Conservation (phyloP, 2,888 invertebrate species). For the Tetropium fuscum region DNA sequence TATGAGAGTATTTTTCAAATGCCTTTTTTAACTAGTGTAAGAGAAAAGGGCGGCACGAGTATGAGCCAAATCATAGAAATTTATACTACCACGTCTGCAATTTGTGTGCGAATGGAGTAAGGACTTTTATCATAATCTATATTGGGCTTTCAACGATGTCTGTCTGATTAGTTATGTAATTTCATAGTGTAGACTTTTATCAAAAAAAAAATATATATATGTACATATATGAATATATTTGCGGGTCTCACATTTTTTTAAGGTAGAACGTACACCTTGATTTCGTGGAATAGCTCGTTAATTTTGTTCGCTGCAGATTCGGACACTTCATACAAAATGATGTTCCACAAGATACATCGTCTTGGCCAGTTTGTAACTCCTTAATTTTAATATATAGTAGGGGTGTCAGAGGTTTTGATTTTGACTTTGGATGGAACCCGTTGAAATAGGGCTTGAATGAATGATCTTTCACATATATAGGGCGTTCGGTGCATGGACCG, state of each 20-base stretch:
- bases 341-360: no score
- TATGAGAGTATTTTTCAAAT: slow-evolving; percentile 63
- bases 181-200: slow-evolving; percentile 19
- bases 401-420: no score
- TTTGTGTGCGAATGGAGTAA: slow-evolving; percentile 20
- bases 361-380: no score
- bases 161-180: slow-evolving; percentile 49
- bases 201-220: slow-evolving; percentile 4
- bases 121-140: slow-evolving; percentile 44
- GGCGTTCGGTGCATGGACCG: no score
- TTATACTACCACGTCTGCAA: slow-evolving; percentile 34
- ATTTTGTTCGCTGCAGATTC: slow-evolving; percentile 15
- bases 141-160: slow-evolving; percentile 53
- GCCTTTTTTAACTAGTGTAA: slow-evolving; percentile 57
- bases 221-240: no score
- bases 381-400: no score
- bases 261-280: slow-evolving; percentile 26
- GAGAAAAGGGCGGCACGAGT: slow-evolving; percentile 29
- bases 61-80: slow-evolving; percentile 35
- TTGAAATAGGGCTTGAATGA: no score
- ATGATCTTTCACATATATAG: no score
- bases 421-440: no score
- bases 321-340: background rate
- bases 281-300: slow-evolving; percentile 21
- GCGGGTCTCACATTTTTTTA: slow-evolving; percentile 17